These are phyloP conservation scores for Bradypodion pumilum DNA, from an alignment of 2,797 vertebrate genomes.

Conservation along the genomic window DNA sequence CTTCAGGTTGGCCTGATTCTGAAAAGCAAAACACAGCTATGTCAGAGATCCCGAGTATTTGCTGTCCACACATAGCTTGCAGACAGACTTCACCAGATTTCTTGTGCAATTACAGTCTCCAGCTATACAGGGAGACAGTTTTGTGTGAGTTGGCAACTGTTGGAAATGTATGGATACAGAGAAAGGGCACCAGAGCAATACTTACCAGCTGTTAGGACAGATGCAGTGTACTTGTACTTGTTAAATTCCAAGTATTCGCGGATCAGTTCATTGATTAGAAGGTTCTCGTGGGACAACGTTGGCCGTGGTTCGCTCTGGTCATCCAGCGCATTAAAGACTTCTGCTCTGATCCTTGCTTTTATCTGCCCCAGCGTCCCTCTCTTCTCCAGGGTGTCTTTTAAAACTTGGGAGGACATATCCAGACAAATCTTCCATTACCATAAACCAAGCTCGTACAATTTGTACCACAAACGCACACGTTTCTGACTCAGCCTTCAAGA, in stretches of 20 bases:
- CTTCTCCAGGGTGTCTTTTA: conserved; percentile 90
- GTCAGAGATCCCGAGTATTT: not conserved
- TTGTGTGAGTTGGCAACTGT: too few species aligned
- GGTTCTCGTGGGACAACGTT: conserved; percentile 84
- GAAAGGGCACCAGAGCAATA: too few species aligned
- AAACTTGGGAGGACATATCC: conserved; percentile 73
- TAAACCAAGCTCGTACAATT: not conserved
- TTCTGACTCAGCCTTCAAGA: too few species aligned
- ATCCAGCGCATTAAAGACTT: conserved; percentile 91
- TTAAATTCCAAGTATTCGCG: conserved; percentile 95
- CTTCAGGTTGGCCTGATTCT: conserved; percentile 92
- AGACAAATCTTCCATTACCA: not conserved
- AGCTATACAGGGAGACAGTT: not conserved
- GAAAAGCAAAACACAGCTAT: conserved; percentile 41
- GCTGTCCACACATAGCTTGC: not conserved
- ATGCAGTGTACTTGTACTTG: conserved; percentile 86
- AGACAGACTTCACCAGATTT: not conserved
- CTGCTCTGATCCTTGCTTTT: conserved; percentile 90
- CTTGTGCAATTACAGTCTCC: too few species aligned
- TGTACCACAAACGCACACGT: too few species aligned
- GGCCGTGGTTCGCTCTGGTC: conserved; percentile 84
- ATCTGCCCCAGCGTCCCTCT: conserved; percentile 87
- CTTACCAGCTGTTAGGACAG: conserved; percentile 89
- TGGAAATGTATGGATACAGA: not conserved
- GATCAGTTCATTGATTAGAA: conserved; percentile 94